Conservation (phyloP, 2,888 invertebrate species). For the Dichetophora obliterata region DNA sequence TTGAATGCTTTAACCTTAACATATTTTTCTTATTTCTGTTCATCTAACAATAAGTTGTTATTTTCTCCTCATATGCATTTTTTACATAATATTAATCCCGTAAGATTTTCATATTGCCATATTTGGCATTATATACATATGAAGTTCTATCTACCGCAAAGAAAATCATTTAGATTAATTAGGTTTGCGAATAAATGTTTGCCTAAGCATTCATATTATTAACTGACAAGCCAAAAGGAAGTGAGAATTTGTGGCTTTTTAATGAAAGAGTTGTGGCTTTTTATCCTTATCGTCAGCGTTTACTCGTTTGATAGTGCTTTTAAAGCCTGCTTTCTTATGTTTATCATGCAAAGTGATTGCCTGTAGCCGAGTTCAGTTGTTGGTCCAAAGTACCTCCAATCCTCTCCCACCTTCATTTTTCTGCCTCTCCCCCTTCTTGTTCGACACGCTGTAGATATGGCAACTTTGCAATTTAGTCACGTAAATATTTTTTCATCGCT, state of each 20-base stretch:
- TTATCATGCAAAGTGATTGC: slow-evolving; percentile 26
- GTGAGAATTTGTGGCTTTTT: not conserved
- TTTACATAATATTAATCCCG: no score
- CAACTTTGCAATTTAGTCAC: slow-evolving; percentile 28
- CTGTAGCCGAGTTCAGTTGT: not conserved
- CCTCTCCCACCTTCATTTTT: not conserved
- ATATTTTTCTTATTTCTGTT: no score
- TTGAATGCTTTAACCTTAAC: no score
- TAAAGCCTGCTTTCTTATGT: slow-evolving; percentile 3
- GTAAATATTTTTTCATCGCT: slow-evolving; percentile 1
- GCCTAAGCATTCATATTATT: no score
- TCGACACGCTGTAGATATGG: not conserved
- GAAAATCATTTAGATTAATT: no score
- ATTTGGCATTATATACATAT: no score
- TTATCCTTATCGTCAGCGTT: not conserved
- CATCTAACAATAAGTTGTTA: no score
- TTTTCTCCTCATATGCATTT: no score
- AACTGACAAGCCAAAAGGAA: not conserved
- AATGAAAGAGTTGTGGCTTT: not conserved
- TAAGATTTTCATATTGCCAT: no score
- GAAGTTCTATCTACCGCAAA: no score
- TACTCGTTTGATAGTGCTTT: not conserved
- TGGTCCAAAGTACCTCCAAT: not conserved
- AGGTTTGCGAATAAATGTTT: no score
- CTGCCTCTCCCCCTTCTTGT: not conserved